Conservation (phyloP, 1,140 invertebrate species). For the Acyrthosiphon pisum region DNA sequence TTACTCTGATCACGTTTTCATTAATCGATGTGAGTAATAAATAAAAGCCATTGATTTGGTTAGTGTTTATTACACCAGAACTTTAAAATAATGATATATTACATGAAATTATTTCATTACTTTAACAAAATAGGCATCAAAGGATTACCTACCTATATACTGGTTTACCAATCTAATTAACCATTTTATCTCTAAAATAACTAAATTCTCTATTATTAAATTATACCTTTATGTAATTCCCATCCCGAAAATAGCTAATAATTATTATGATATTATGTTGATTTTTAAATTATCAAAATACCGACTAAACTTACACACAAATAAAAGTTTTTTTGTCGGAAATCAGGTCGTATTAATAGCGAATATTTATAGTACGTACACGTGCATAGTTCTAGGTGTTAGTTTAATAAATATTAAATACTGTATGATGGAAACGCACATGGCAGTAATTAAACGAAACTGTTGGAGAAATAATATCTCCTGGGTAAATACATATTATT, state of each 20-base stretch:
- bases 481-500: conserved; percentile 14
- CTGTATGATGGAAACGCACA: not conserved
- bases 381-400: not conserved
- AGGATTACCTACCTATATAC: not conserved
- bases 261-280: not conserved
- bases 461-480: conserved; percentile 36
- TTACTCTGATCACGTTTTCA: not conserved
- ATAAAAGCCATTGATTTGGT: not conserved
- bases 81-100: not conserved
- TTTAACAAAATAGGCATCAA: not conserved
- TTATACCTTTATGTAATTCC: not conserved
- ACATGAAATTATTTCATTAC: not conserved
- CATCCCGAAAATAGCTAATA: not conserved
- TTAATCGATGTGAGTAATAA: conserved; percentile 2
- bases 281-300: conserved; percentile 6
- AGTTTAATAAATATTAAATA: conserved; percentile 10
- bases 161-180: not conserved
- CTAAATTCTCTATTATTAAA: not conserved
- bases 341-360: not conserved
- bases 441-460: not conserved
- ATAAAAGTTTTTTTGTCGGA: not conserved
- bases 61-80: not conserved
- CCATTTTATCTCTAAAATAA: not conserved
- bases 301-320: not conserved
- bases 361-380: not conserved